Evolutionary conservation across 2,797 vertebrate genomes (phyloP).

Genomic region (Gymnodraco acuticeps): DNA sequence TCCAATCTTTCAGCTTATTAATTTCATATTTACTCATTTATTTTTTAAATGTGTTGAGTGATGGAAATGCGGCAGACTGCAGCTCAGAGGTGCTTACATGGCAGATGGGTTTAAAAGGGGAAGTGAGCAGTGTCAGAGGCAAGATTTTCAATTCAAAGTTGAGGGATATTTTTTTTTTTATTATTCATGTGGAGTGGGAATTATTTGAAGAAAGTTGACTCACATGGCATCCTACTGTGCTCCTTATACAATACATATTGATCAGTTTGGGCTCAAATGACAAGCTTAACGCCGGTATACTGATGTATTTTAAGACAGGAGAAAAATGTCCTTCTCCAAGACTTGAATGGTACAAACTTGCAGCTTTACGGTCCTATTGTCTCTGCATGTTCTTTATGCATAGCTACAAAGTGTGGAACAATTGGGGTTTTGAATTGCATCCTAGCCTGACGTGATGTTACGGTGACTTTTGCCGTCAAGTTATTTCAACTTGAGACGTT

Average conservation of each 20-base stretch:
- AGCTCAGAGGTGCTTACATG: constrained; percentile 66
- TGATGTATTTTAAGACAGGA: neutral
- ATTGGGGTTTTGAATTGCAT: neutral
- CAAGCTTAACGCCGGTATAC: constrained; percentile 1
- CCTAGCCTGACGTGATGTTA: neutral
- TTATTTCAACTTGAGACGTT: no score
- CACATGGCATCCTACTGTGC: constrained; percentile 7
- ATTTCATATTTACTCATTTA: constrained; percentile 86
- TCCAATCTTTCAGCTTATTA: constrained; percentile 79
- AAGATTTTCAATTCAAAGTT: constrained; percentile 60
- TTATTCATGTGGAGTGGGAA: constrained; percentile 59
- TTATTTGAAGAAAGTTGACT: constrained; percentile 26
- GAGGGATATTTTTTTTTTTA: constrained; percentile 31
- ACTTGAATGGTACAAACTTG: neutral
- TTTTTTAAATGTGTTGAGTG: constrained; percentile 79
- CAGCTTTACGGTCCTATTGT: neutral
- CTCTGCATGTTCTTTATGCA: neutral
- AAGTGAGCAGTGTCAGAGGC: constrained; percentile 61
- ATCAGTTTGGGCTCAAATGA: constrained; percentile 1
- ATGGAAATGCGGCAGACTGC: constrained; percentile 67
- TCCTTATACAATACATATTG: neutral
- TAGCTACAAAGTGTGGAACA: neutral
- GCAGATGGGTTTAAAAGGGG: constrained; percentile 63
- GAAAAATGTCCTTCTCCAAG: neutral
- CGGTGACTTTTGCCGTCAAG: no score